Base-by-base conservation (phyloP, 2,113 vertebrate genomes). In the Mystacornis crossleyi region DNA sequence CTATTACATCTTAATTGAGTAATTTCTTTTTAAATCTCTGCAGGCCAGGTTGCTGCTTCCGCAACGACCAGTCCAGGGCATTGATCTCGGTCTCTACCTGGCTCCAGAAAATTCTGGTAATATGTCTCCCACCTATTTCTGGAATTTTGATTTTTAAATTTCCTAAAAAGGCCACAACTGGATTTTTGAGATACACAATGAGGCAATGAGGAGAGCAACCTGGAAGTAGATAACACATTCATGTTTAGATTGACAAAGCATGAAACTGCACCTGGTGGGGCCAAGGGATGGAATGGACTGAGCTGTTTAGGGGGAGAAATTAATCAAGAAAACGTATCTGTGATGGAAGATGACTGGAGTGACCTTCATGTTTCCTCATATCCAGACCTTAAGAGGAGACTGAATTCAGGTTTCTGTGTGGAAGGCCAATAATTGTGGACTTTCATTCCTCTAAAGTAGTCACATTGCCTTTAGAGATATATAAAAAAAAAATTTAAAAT, bases 11-110 rank as follows among this genome's bases (percentile, higher is more conserved):
- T 97, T 96, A 97, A 98, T 94, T 97, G 87, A 71, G 87, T 97
- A 96, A 97, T 98, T 96, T 97, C 89, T 96, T 96, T 95, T 91
- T 58, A 96, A 85, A 90, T 95, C 90, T 98, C 93, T 19, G 18
- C 97, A 97, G 92, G 45, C 78, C 1, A 3, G 42, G 21, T 54
- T 95, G 75, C 48, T 93, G 75, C 47, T 95, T 96, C 82, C 33
- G 38, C 88, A 78, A 50, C 0, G 1, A 33, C 61, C 10, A 5
- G 48, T 57, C 70, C 66, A 96, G 55, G 17, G 24, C 29, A 15
- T 66, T n/a, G 47, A 71, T 90, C 55, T 79, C 81, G 88, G 78
- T 25, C 23, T 45, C 43, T 94, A 77, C 48, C 40, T 89, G 87
- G 78, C 93, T 93, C 45, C 53, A 97, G 86, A 90, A 93, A 83